phyloP scores from a whole-genome alignment of 1,140 invertebrate genomes.

The Leguminivora glycinivorella region DNA sequence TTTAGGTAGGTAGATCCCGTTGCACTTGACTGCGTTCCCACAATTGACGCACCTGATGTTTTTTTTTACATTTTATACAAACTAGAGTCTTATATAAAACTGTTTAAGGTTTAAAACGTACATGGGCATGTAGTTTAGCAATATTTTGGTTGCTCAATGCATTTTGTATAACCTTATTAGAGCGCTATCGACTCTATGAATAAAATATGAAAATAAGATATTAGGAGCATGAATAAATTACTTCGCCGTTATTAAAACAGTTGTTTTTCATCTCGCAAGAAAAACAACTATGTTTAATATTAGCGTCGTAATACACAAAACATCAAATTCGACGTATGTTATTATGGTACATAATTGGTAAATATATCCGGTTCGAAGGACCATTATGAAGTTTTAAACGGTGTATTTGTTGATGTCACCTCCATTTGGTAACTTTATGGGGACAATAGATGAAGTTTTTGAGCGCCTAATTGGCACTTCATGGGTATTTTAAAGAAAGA shows the following conservation, averaged over 20 bases:
- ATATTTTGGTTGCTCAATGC: not conserved
- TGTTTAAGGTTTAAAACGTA: not conserved
- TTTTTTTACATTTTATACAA: not conserved
- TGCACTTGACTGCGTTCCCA: conserved; percentile 39
- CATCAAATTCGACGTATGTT: not conserved
- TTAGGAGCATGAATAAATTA: not conserved
- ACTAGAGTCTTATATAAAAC: not conserved
- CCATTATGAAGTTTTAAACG: not conserved
- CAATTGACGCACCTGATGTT: conserved; percentile 39
- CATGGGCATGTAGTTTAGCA: not conserved
- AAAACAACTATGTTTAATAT: not conserved
- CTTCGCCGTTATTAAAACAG: not conserved
- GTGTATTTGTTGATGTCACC: not conserved
- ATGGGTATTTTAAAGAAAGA: conserved; percentile 24
- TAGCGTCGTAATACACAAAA: not conserved
- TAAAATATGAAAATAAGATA: conserved; percentile 1
- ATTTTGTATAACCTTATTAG: conserved; percentile 6
- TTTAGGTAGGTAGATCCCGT: conserved; percentile 33
- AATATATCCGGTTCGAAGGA: conserved; percentile 2
- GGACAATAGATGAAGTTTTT: not conserved
- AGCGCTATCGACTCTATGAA: not conserved
- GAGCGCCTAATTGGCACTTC: not conserved
- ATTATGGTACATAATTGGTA: not conserved
- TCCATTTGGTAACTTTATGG: not conserved
- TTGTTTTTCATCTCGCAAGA: not conserved